phyloP scores from a whole-genome alignment of 2,113 vertebrate species.

The Origma solitaria region DNA sequence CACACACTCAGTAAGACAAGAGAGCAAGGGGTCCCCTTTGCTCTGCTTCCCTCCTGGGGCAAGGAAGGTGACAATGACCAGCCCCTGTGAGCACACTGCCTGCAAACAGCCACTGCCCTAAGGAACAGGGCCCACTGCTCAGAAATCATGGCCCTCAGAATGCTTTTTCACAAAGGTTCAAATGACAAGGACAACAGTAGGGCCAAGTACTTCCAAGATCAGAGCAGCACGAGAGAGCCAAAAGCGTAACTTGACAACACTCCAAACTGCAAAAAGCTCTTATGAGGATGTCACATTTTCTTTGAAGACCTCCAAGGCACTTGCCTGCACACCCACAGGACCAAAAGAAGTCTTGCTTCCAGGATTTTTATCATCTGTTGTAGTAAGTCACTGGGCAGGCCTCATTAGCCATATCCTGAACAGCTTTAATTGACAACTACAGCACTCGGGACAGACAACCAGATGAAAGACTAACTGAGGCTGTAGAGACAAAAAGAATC shows the following conservation, averaged over 20 bases:
- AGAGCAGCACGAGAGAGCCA: background rate
- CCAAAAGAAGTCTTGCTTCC: fast-evolving
- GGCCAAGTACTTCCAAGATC: background rate
- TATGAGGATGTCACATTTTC: background rate
- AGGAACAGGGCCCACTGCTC: background rate
- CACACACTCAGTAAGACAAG: background rate
- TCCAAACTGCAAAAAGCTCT: background rate
- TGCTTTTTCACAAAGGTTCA: background rate
- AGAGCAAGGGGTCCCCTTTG: conserved; percentile 29
- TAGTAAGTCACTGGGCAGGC: background rate
- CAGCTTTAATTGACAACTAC: background rate
- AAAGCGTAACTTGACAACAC: background rate
- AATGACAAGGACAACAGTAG: background rate
- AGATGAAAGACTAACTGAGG: background rate
- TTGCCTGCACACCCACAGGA: fast-evolving
- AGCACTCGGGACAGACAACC: background rate
- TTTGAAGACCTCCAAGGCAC: background rate
- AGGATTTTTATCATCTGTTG: background rate
- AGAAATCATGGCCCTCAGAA: background rate
- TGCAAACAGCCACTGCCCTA: background rate
- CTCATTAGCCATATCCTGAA: background rate
- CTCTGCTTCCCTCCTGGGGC: background rate
- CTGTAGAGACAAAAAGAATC: background rate
- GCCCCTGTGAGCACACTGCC: background rate
- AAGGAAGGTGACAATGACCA: background rate